Evolutionary conservation across 2,797 vertebrate species (phyloP).

Genomic region (Sebastes minor): DNA sequence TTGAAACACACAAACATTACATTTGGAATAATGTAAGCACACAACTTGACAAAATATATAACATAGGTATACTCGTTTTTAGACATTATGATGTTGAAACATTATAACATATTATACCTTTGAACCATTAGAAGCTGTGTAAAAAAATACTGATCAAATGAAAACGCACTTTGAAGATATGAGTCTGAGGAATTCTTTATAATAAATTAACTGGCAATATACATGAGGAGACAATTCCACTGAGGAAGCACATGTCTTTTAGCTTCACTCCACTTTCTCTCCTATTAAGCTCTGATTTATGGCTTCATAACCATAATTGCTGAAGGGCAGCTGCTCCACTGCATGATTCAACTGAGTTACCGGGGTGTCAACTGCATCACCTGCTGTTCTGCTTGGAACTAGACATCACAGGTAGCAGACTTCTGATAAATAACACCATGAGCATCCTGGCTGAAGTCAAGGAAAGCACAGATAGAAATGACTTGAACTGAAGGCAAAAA

Average conservation of each 20-base stretch:
- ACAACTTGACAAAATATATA: rapidly evolving
- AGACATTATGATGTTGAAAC: rapidly evolving
- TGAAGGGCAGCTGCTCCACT: conserved; percentile 76
- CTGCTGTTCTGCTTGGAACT: conserved; percentile 73
- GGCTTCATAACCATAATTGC: conserved; percentile 78
- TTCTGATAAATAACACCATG: conserved; percentile 69
- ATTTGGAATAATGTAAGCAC: rapidly evolving
- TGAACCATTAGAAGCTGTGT: neutral
- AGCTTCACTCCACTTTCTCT: conserved; percentile 52
- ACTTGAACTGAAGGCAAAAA: conserved; percentile 35
- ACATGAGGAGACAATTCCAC: conserved; percentile 46
- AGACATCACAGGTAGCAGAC: conserved; percentile 60
- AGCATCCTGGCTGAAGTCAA: conserved; percentile 23
- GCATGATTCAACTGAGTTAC: conserved; percentile 74
- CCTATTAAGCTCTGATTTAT: conserved; percentile 82
- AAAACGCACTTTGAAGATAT: conserved; percentile 34
- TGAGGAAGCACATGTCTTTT: conserved; percentile 59
- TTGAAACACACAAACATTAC: neutral
- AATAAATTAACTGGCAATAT: conserved; percentile 39
- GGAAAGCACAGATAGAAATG: conserved; percentile 32
- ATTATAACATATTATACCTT: neutral
- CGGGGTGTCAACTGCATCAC: conserved; percentile 71
- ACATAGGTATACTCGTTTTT: neutral
- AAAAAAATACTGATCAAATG: conserved; percentile 3
- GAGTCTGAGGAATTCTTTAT: conserved; percentile 20